These are phyloP conservation scores for Parotocinclus haroldoi DNA, from an alignment of 2,797 vertebrate genomes.

Conservation along the genomic window DNA sequence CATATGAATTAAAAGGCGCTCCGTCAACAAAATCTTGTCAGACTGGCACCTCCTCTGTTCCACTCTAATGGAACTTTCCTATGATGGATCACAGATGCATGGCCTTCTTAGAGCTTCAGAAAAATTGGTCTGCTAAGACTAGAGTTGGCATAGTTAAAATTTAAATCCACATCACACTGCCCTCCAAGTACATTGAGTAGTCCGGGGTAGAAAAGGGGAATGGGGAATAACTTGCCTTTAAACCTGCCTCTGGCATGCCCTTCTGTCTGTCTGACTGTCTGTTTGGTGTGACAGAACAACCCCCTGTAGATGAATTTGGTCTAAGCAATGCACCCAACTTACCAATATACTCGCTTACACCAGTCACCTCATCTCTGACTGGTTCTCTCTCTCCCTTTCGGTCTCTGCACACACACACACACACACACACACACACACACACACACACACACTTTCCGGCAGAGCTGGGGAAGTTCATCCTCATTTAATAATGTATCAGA, in stretches of 20 bases:
- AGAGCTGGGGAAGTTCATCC: constrained; percentile 93
- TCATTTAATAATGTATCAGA: constrained; percentile 99
- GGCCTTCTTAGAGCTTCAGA: too few relatives aligned
- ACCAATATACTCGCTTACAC: neutral
- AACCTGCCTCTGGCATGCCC: constrained; percentile 16
- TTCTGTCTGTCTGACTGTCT: constrained; percentile 37
- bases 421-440: constrained; percentile 38
- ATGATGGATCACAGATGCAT: too few relatives aligned
- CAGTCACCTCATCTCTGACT: constrained; percentile 41
- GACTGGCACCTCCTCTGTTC: too few relatives aligned
- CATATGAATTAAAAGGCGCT: too few relatives aligned
- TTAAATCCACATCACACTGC: constrained; percentile 55
- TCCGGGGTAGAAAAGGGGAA: neutral
- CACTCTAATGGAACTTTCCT: too few relatives aligned
- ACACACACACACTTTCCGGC: constrained; percentile 83
- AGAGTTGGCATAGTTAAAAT: too few relatives aligned
- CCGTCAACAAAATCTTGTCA: too few relatives aligned
- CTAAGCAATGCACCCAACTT: constrained; percentile 1
- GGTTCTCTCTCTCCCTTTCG: constrained; percentile 77
- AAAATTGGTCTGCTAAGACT: too few relatives aligned
- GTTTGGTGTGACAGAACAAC: constrained; percentile 18
- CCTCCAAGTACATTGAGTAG: constrained; percentile 66
- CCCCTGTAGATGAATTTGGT: neutral
- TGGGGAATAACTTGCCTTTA: constrained; percentile 12
- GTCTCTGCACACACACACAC: too few relatives aligned